Evolutionary conservation across 2,888 invertebrate species (phyloP).

Genomic region (Capitulum mitella): DNA sequence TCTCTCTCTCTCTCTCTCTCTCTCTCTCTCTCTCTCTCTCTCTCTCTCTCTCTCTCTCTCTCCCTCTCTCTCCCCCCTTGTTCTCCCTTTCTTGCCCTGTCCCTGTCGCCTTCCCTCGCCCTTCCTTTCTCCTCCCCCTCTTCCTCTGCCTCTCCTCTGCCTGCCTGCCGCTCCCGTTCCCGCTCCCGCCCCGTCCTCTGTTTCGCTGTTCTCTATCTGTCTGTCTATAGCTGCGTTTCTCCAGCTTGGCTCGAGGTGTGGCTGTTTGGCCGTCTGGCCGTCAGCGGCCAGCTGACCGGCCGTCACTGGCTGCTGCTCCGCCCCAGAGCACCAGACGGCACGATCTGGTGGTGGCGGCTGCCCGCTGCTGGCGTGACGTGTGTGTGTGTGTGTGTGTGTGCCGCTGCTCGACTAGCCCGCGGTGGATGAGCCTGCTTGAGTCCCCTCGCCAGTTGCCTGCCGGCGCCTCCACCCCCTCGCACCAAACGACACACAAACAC

Average conservation of each 20-base stretch:
- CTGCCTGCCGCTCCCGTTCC: not conserved
- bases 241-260: no score
- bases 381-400: not conserved
- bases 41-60: slow-evolving; percentile 16
- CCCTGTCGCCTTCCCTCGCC: not conserved
- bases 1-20: no score
- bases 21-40: slow-evolving; percentile 13
- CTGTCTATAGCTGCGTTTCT: not conserved
- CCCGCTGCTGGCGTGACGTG: not conserved
- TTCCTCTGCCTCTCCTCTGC: slow-evolving; percentile 11
- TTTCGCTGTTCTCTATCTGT: slow-evolving; percentile 24
- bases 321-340: no score
- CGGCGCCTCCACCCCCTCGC: no score
- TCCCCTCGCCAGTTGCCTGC: no score
- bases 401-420: not conserved
- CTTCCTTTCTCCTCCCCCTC: slow-evolving; percentile 5
- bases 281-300: no score
- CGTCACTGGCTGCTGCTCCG: no score
- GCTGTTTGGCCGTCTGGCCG: no score
- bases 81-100: no score
- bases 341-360: no score
- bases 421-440: no score
- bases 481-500: no score
- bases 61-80: slow-evolving; percentile 25
- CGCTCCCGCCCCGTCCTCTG: slow-evolving; percentile 27